Percentiles rank a stretch among this genome's conserved stretches.
These are phyloP conservation scores for Sturnira hondurensis DNA, from an alignment of 2,113 vertebrate species.

Conservation along the genomic window DNA sequence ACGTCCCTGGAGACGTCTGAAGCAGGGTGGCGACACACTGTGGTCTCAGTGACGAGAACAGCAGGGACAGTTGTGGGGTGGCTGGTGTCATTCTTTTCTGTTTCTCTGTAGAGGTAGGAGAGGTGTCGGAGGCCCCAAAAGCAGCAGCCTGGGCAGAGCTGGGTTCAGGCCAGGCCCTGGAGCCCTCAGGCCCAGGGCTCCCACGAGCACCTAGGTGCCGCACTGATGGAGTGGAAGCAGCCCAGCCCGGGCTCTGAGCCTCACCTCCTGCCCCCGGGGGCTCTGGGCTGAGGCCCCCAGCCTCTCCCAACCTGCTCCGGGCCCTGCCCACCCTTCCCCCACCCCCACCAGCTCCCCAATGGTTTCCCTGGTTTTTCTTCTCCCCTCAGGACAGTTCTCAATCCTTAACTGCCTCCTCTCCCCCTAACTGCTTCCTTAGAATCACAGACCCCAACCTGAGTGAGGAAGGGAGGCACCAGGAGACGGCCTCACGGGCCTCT, in stretches of 20 bases:
- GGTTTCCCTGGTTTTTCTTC: background rate
- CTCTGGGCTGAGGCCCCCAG: background rate
- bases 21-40: background rate
- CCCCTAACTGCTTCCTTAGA: background rate
- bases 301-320: fast-evolving
- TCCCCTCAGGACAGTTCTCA: background rate
- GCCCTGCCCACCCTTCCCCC: background rate
- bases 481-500: background rate
- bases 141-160: background rate
- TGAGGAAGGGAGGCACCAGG: background rate
- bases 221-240: fast-evolving
- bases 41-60: background rate
- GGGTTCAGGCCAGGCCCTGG: background rate
- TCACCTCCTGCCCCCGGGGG: fast-evolving
- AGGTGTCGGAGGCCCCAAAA: background rate
- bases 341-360: background rate
- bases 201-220: fast-evolving
- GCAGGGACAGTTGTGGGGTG: no score
- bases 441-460: background rate
- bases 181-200: background rate
- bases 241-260: background rate
- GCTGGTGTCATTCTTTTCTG: background rate
- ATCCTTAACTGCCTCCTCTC: background rate
- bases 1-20: background rate
- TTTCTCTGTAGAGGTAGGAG: background rate